Evolutionary conservation across 2,888 invertebrate genomes (phyloP), one percentile per base, ranked within the genome.

Genomic region (Steinernema scapterisci): DNA sequence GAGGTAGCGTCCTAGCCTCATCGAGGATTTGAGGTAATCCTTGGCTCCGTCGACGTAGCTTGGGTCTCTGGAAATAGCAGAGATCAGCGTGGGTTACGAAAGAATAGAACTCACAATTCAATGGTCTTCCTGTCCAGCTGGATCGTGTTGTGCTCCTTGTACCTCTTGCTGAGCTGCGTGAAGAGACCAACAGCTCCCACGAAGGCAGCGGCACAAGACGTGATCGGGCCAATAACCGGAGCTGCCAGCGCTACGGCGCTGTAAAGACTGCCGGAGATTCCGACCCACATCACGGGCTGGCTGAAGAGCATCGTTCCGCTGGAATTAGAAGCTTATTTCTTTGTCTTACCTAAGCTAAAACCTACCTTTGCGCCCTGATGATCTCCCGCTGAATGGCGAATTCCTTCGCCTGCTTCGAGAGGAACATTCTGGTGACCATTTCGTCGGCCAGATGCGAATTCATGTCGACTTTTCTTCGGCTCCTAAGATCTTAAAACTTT

Each of bases 371-470:
- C 1, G 31, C 63, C n/a, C 63, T 27, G 11, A 63, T 25, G 16
- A 63, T 25, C 27, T 63, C 63, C 11, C 63, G 27, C 27, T 38
- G 63, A n/a, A 63, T 63, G 31, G 63, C 63, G 38, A 63, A 63
- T 16, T 63, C 7, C 63, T 63, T 63, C 3, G 63, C 63, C 16
- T 25, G 27, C 5, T 25, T 25, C 7, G 63, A 63, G 31, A 63
- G 63, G 27, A 63, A 6, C 63, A 63, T 63, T 27, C 63, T 27
- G 16, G 63, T 63, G 25, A 63, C 31, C 63, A 63, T 63, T 31
- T 63, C 63, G 38, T 63, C 63, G 7, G 63, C 63, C 63, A 63
- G 27, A 31, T 63, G 63, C 31, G 63, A 16, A 13, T 63, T 63
- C 63, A 38, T 63, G 63, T 63, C 63, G 31, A 63, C 31, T 38